phyloP scores from a whole-genome alignment of 1,140 invertebrate genomes.

The Sminthurides bifidus region DNA sequence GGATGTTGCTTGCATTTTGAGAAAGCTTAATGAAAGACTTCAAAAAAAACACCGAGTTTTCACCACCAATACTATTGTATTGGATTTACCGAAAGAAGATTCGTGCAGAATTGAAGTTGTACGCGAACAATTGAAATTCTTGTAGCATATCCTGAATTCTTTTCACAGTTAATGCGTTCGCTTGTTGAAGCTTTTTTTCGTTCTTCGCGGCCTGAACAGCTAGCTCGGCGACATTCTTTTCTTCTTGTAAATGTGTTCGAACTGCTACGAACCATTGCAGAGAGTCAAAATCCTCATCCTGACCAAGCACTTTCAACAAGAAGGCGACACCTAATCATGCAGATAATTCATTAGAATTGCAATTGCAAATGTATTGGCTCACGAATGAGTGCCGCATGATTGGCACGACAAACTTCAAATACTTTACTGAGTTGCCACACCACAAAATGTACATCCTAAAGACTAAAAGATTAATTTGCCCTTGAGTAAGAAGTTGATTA shows the following conservation, averaged over 20 bases:
- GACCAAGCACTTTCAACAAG: slow-evolving; percentile 51
- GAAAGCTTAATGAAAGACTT: too few relatives aligned
- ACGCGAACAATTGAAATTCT: slow-evolving; percentile 84
- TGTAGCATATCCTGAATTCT: slow-evolving; percentile 53
- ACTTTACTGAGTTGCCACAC: slow-evolving; percentile 48
- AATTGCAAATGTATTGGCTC: too few relatives aligned
- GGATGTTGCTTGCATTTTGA: too few relatives aligned
- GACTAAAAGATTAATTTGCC: neutral
- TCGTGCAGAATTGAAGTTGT: slow-evolving; percentile 80
- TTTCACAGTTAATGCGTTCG: slow-evolving; percentile 79
- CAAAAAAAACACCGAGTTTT: too few relatives aligned
- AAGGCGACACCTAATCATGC: slow-evolving; percentile 54
- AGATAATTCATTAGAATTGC: too few relatives aligned
- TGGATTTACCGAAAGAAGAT: slow-evolving; percentile 66
- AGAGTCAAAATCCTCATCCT: slow-evolving; percentile 71
- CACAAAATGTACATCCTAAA: slow-evolving; percentile 33
- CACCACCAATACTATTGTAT: too few relatives aligned
- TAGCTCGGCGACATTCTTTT: slow-evolving; percentile 49
- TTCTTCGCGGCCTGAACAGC: slow-evolving; percentile 44
- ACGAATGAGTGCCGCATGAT: too few relatives aligned
- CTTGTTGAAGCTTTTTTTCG: slow-evolving; percentile 83
- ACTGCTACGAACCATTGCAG: slow-evolving; percentile 94
- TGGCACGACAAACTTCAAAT: too few relatives aligned
- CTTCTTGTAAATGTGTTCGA: slow-evolving; percentile 53
- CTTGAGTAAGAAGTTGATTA: neutral